A percentile compares a stretch with the other conserved stretches of the same genome.
phyloP scores from a whole-genome alignment of 2,797 vertebrate genomes.

The Microcaecilia unicolor region DNA sequence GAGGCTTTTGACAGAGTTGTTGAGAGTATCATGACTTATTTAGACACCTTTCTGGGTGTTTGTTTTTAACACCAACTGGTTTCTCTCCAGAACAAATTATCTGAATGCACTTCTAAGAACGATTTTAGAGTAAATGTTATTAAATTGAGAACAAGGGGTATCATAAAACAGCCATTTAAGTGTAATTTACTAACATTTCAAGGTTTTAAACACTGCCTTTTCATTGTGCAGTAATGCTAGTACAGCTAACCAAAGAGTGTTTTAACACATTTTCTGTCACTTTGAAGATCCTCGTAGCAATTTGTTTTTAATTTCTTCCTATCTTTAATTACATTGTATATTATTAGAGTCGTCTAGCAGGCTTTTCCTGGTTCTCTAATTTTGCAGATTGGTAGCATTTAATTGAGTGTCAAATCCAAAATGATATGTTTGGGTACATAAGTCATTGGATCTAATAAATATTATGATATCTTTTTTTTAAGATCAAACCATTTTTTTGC shows the following conservation, averaged over 20 bases:
- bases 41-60: background rate
- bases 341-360: too few species aligned
- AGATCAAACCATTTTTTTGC: background rate
- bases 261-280: constrained; percentile 18
- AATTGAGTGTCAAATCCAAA: background rate
- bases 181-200: constrained; percentile 31
- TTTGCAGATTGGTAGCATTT: constrained; percentile 12
- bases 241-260: constrained; percentile 15
- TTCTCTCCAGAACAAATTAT: constrained; percentile 23
- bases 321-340: constrained; percentile 25
- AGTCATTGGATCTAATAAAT: background rate
- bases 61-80: constrained; percentile 11
- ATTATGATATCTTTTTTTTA: background rate
- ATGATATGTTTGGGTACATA: constrained; percentile 1
- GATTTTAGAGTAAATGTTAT: constrained; percentile 27
- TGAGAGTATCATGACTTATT: too few species aligned
- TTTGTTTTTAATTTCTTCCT: constrained; percentile 10
- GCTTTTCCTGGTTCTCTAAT: constrained; percentile 16
- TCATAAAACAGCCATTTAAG: constrained; percentile 41
- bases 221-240: constrained; percentile 8
- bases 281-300: constrained; percentile 10
- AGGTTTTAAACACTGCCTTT: constrained; percentile 19
- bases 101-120: constrained; percentile 36
- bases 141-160: constrained; percentile 36
- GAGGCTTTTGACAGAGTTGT: too few species aligned